Percentiles rank a stretch among this genome's conserved stretches.
These are phyloP conservation scores for Nycticryphes semicollaris DNA, from an alignment of 2,113 vertebrate genomes.

Conservation along the genomic window DNA sequence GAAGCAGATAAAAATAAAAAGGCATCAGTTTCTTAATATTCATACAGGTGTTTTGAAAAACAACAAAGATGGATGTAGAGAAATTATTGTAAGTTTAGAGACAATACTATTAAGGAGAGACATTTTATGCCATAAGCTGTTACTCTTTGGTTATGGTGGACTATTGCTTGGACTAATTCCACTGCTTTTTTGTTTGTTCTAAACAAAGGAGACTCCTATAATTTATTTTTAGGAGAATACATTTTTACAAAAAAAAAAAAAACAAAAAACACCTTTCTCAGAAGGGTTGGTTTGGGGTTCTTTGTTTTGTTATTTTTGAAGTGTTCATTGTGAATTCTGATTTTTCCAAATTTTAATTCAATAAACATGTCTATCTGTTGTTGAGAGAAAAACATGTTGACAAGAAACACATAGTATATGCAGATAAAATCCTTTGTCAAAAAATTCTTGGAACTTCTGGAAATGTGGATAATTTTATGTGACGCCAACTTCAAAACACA, in stretches of 20 bases:
- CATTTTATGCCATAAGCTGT: neutral
- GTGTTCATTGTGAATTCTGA: neutral
- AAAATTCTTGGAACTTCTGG: neutral
- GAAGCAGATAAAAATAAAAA: neutral
- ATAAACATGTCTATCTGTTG: neutral
- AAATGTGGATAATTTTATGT: neutral
- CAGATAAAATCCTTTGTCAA: neutral
- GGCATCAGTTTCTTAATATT: neutral
- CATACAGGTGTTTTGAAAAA: neutral
- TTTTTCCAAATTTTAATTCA: neutral
- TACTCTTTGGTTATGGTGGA: neutral
- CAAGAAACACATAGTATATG: neutral
- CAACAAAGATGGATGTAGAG: neutral
- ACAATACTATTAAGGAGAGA: neutral
- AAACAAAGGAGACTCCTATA: neutral
- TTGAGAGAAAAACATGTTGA: neutral
- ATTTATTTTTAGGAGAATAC: neutral
- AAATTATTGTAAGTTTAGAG: neutral
- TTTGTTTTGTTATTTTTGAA: neutral
- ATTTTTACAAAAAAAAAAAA: neutral
- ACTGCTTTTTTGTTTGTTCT: neutral
- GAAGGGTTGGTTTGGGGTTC: accelerated
- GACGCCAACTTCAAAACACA: neutral
- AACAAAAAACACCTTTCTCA: neutral
- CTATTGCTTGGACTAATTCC: neutral